phyloP scores from a whole-genome alignment of 2,797 vertebrate species.

The Sebastolobus altivelis region DNA sequence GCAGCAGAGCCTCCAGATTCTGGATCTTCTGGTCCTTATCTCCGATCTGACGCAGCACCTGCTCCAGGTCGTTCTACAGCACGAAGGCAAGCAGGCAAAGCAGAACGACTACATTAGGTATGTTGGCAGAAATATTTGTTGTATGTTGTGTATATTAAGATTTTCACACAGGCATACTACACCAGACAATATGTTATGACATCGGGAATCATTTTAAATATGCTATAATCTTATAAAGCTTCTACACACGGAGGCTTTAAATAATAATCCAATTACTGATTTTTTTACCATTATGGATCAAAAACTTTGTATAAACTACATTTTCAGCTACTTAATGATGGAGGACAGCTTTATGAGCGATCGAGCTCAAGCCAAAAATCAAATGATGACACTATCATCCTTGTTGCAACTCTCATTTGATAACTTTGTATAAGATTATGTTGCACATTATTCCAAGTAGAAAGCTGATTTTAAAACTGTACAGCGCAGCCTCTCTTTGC shows the following conservation, averaged over 20 bases:
- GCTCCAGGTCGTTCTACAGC: slow-evolving; percentile 95
- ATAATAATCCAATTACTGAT: not conserved
- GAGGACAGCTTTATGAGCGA: not conserved
- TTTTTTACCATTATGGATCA: not conserved
- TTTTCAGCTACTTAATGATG: not conserved
- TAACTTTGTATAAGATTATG: not conserved
- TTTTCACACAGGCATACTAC: not conserved
- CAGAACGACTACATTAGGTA: not conserved
- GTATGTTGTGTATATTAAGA: not conserved
- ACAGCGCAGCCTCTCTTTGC: not conserved
- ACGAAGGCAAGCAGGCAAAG: slow-evolving; percentile 1
- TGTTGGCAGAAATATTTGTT: not conserved
- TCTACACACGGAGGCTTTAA: not conserved
- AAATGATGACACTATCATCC: not conserved
- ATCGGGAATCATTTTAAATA: not conserved
- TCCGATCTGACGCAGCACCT: slow-evolving; percentile 97
- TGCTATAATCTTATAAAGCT: not conserved
- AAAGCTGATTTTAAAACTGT: not conserved
- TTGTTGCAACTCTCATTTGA: not conserved
- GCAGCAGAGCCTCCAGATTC: slow-evolving; percentile 97
- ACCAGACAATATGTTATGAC: not conserved
- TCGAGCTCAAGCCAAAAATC: not conserved
- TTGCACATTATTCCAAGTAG: not conserved
- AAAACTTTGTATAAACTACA: not conserved
- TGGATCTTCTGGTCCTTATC: slow-evolving; percentile 99